These are phyloP conservation scores for Dendrolimus kikuchii DNA, from an alignment of 1,140 invertebrate genomes.

Conservation along the genomic window DNA sequence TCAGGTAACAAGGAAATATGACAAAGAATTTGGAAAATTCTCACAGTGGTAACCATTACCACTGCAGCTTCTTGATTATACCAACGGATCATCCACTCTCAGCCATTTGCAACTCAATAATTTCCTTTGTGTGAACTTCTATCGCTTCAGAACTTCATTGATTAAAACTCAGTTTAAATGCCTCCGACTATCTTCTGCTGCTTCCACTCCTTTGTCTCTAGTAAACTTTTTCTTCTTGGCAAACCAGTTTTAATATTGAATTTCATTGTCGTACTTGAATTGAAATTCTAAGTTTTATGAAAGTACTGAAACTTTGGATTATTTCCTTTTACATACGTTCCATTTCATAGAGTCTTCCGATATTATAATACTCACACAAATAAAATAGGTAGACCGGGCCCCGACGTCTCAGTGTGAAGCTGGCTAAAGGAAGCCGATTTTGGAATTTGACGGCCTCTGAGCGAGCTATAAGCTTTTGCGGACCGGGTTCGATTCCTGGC, in stretches of 20 bases:
- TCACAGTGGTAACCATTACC: neutral
- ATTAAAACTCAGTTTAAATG: constrained; percentile 60
- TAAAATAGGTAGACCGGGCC: no score
- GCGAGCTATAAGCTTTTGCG: no score
- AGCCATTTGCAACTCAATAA: constrained; percentile 44
- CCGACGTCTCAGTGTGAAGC: no score
- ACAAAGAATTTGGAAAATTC: neutral
- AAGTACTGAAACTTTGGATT: no score
- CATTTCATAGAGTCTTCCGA: no score
- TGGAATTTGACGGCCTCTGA: no score
- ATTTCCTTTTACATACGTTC: no score
- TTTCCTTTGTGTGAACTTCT: constrained; percentile 52
- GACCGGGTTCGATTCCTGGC: no score
- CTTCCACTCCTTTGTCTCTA: constrained; percentile 31
- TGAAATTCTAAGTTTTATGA: no score
- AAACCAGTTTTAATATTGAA: neutral
- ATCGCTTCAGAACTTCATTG: constrained; percentile 58
- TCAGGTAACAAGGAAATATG: neutral
- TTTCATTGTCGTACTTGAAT: no score
- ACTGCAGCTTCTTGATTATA: constrained; percentile 14
- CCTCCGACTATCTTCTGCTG: constrained; percentile 26
- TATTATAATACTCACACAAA: no score
- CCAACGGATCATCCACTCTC: constrained; percentile 17
- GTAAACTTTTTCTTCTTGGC: constrained; percentile 34
- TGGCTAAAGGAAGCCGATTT: no score